These are phyloP conservation scores for Emys orbicularis DNA, from an alignment of 2,797 vertebrate genomes.

Conservation along the genomic window DNA sequence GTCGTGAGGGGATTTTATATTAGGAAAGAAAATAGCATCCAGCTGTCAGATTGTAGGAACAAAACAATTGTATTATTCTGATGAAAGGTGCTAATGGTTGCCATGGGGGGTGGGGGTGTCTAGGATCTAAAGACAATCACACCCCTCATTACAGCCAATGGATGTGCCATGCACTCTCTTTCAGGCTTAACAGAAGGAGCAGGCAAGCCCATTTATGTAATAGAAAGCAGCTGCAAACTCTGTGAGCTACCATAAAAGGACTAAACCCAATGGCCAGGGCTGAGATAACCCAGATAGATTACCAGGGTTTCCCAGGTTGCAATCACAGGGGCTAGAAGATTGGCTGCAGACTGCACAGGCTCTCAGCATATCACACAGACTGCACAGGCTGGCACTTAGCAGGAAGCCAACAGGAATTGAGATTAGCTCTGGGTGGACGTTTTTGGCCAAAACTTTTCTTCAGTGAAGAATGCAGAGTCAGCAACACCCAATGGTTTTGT, in stretches of 20 bases:
- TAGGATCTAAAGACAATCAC: not conserved
- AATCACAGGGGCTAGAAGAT: not conserved
- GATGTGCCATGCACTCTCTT: not conserved
- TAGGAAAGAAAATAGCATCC: not conserved
- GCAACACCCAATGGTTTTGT: not conserved
- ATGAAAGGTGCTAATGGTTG: conserved; percentile 4
- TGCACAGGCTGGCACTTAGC: too few relatives aligned
- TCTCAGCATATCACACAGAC: too few relatives aligned
- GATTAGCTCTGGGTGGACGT: too few relatives aligned
- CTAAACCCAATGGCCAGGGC: not conserved
- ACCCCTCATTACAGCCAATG: not conserved
- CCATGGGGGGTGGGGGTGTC: not conserved
- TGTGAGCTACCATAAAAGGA: not conserved
- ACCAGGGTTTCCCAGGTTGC: not conserved
- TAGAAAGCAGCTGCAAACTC: not conserved
- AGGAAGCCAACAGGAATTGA: too few relatives aligned
- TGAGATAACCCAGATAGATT: conserved; percentile 26
- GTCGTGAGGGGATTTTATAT: conserved; percentile 12
- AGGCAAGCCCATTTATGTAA: not conserved
- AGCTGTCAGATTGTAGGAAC: not conserved
- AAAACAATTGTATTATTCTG: not conserved
- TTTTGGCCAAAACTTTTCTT: not conserved
- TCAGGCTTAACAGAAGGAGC: not conserved
- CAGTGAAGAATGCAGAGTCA: not conserved
- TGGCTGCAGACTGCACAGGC: too few relatives aligned